Evolutionary conservation across 2,113 vertebrate genomes (phyloP).

Genomic region (Siniperca chuatsi): DNA sequence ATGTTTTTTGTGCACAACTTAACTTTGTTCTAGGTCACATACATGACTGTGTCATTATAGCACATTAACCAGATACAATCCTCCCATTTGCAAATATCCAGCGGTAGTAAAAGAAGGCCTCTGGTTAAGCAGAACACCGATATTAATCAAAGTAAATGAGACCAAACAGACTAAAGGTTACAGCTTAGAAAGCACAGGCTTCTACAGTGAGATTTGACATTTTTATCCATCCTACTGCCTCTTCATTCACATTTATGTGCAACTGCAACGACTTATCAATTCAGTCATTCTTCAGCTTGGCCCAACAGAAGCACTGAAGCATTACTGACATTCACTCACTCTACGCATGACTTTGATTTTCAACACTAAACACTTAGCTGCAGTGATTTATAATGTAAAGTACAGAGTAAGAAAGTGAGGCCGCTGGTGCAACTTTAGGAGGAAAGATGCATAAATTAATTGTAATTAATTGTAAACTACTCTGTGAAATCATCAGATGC

Average conservation of each 20-base stretch:
- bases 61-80: not conserved
- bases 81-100: constrained; percentile 19
- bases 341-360: constrained; percentile 19
- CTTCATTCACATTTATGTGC: constrained; percentile 17
- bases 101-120: constrained; percentile 11
- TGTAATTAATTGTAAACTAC: not conserved
- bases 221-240: constrained; percentile 8
- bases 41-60: not conserved
- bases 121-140: constrained; percentile 11
- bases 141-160: constrained; percentile 37
- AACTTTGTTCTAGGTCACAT: not conserved
- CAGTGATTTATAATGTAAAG: constrained; percentile 28
- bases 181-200: not conserved
- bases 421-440: not conserved
- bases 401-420: not conserved
- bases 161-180: constrained; percentile 2
- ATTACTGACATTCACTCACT: constrained; percentile 32
- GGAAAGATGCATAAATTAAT: not conserved
- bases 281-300: constrained; percentile 41
- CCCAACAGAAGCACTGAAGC: constrained; percentile 37
- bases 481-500: not conserved
- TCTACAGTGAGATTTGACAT: not conserved
- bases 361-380: constrained; percentile 22
- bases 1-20: not conserved
- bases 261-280: constrained; percentile 14